Percentiles rank a stretch among this genome's conserved stretches.
Conservation (phyloP, 53 echinoderm and acorn worm genomes). For the Crossaster papposus region DNA sequence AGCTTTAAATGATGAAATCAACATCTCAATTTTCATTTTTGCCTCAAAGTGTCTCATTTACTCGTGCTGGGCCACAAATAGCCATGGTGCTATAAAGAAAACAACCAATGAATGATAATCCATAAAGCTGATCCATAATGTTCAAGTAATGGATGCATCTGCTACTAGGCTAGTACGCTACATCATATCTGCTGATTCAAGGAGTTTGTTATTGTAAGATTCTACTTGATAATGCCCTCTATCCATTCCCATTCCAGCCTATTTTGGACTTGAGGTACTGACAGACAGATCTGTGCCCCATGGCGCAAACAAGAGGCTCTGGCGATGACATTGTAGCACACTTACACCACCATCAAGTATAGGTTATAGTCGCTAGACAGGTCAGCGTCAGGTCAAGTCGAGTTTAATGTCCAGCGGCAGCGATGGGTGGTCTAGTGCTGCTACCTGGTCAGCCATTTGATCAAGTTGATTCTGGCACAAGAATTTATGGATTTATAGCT, state of each 20-base stretch:
- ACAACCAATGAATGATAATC: too few relatives aligned
- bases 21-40: too few relatives aligned
- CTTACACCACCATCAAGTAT: neutral
- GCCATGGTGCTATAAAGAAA: too few relatives aligned
- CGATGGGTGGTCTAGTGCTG: constrained; percentile 4
- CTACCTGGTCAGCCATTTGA: neutral
- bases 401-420: constrained; percentile 27
- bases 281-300: neutral
- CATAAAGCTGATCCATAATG: too few relatives aligned
- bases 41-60: too few relatives aligned
- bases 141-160: too few relatives aligned
- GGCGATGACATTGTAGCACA: constrained; percentile 10
- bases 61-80: too few relatives aligned
- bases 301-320: neutral
- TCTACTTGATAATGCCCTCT: neutral
- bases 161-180: too few relatives aligned
- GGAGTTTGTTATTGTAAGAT: neutral
- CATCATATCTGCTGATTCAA: too few relatives aligned
- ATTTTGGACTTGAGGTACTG: neutral
- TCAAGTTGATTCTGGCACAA: neutral
- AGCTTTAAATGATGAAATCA: too few relatives aligned
- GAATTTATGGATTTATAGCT: too few relatives aligned
- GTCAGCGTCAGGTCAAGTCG: neutral
- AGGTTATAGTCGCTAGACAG: constrained; percentile 5
- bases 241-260: neutral